Percentiles rank a stretch among this genome's conserved stretches.
Evolutionary conservation across 2,888 invertebrate species (phyloP).

Genomic region (Cacoxenus indagator): DNA sequence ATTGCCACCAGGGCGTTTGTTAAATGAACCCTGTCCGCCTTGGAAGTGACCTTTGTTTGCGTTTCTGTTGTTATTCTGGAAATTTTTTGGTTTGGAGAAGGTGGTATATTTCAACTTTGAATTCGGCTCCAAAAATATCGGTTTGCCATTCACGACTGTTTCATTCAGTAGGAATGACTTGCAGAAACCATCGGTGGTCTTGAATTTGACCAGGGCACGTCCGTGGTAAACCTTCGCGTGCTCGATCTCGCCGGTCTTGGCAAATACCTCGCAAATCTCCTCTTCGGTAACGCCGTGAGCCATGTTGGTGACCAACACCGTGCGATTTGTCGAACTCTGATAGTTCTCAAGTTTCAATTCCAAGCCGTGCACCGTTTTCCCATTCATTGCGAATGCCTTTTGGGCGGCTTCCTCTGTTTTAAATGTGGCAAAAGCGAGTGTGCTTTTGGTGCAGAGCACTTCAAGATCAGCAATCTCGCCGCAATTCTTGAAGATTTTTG

Average conservation of each 20-base stretch:
- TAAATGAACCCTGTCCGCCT: conserved; percentile 25
- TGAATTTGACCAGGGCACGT: conserved; percentile 52
- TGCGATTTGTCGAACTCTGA: conserved; percentile 20
- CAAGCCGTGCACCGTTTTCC: conserved; percentile 43
- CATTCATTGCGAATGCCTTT: conserved; percentile 49
- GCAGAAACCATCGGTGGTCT: conserved; percentile 53
- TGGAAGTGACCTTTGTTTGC: background rate
- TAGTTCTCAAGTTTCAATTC: conserved; percentile 47
- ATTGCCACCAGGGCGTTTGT: conserved; percentile 40
- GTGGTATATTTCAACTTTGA: conserved; percentile 44
- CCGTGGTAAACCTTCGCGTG: conserved; percentile 26
- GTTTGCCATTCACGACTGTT: conserved; percentile 33
- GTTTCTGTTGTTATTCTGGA: conserved; percentile 18
- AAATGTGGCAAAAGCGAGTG: conserved; percentile 54
- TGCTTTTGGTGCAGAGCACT: conserved; percentile 43
- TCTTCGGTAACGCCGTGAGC: conserved; percentile 39
- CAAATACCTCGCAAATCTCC: conserved; percentile 43
- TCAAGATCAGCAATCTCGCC: conserved; percentile 51
- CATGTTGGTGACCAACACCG: conserved; percentile 41
- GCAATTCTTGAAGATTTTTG: conserved; percentile 51
- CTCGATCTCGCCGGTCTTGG: conserved; percentile 46
- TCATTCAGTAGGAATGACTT: conserved; percentile 59
- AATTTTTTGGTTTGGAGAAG: background rate
- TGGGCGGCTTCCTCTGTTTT: conserved; percentile 37
- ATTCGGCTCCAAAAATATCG: conserved; percentile 58